A percentile compares a stretch with the other conserved stretches of the same genome.
Conservation (phyloP, 2,797 vertebrate genomes). For the Todus mexicanus region DNA sequence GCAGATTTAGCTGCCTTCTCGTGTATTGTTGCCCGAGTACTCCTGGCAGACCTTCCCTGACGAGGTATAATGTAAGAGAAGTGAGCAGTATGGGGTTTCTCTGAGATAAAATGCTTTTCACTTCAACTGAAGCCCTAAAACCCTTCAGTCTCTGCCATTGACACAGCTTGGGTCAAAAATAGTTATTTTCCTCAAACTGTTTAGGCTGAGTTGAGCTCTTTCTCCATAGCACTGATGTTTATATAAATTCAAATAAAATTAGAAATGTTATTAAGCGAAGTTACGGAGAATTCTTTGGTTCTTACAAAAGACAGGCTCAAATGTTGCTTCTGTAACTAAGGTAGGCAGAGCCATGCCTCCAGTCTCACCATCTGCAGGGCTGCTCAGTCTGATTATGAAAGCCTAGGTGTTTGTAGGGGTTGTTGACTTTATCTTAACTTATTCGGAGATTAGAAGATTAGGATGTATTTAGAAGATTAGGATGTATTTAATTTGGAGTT, state of each 20-base stretch:
- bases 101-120: not conserved
- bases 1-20: not conserved
- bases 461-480: not conserved
- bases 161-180: not conserved
- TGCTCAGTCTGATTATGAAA: not conserved
- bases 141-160: not conserved
- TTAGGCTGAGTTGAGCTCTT: not conserved
- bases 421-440: not conserved
- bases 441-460: not conserved
- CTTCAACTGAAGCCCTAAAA: not conserved
- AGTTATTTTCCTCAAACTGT: not conserved
- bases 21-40: rapidly evolving
- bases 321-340: conserved; percentile 16
- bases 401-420: not conserved
- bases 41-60: not conserved
- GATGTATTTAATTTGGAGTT: not conserved
- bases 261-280: conserved; percentile 15
- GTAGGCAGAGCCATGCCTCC: conserved; percentile 24
- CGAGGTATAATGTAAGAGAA: not conserved
- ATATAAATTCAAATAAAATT: conserved; percentile 22
- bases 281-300: conserved; percentile 10
- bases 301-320: not conserved
- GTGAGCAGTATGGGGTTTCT: not conserved
- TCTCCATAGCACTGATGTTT: not conserved
- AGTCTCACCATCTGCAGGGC: not conserved